Evolutionary conservation across 2,888 invertebrate genomes (phyloP).

Genomic region (Pheosia tremula): DNA sequence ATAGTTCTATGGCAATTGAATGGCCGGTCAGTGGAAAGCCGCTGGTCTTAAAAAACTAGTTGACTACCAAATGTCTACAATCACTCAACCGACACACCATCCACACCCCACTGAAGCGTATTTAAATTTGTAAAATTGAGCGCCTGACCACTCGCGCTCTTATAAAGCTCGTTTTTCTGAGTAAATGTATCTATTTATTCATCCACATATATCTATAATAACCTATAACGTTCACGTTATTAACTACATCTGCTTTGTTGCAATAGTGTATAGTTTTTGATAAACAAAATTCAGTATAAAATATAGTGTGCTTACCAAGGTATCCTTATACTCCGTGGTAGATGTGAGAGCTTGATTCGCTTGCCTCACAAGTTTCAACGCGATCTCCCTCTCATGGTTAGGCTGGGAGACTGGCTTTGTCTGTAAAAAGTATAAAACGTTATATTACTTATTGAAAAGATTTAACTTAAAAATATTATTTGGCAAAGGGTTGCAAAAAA

Average conservation of each 20-base stretch:
- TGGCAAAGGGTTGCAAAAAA: neutral
- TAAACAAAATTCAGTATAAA: no score
- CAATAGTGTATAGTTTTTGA: neutral
- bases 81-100: no score
- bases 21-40: no score
- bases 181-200: neutral
- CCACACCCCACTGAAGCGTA: no score
- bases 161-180: slow-evolving; percentile 7
- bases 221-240: no score
- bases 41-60: no score
- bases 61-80: no score
- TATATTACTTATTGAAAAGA: no score
- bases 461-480: neutral
- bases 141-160: slow-evolving; percentile 18
- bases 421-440: slow-evolving; percentile 49
- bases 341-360: slow-evolving; percentile 57
- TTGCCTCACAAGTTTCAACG: slow-evolving; percentile 50
- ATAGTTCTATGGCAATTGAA: no score
- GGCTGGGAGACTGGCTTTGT: slow-evolving; percentile 55
- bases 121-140: no score
- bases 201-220: no score
- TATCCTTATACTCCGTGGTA: slow-evolving; percentile 64
- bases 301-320: slow-evolving; percentile 64
- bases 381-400: slow-evolving; percentile 54
- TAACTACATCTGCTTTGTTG: neutral